Evolutionary conservation across 1,140 invertebrate genomes (phyloP).

Genomic region (Mercenaria mercenaria): DNA sequence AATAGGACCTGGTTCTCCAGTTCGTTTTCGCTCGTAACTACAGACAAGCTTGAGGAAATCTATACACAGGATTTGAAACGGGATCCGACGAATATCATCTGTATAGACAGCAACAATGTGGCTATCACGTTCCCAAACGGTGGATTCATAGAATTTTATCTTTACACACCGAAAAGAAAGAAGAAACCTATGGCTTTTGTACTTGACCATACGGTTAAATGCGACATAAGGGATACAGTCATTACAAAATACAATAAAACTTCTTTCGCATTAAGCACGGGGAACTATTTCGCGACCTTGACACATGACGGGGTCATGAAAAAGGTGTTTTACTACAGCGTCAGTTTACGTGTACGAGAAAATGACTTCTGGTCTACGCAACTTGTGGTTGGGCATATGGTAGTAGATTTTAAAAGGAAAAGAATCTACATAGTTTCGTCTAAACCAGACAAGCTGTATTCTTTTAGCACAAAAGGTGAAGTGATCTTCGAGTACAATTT

Average conservation of each 20-base stretch:
- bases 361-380: conserved; percentile 57
- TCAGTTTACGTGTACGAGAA: conserved; percentile 42
- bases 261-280: conserved; percentile 47
- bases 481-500: conserved; percentile 50
- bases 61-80: conserved; percentile 47
- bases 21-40: conserved; percentile 5
- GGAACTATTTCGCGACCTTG: conserved; percentile 54
- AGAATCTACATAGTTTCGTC: conserved; percentile 35
- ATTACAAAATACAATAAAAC: conserved; percentile 45
- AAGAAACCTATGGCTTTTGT: conserved; percentile 40
- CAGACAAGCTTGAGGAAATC: conserved; percentile 44
- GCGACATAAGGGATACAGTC: conserved; percentile 42
- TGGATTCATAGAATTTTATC: conserved; percentile 59
- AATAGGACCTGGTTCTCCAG: conserved; percentile 56
- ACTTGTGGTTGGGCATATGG: background rate
- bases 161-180: conserved; percentile 44
- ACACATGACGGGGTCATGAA: conserved; percentile 48
- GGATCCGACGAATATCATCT: conserved; percentile 43
- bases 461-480: conserved; percentile 35
- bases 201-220: conserved; percentile 57
- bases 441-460: conserved; percentile 55
- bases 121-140: conserved; percentile 54
- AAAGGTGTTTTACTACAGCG: conserved; percentile 53
- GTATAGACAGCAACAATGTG: conserved; percentile 42
- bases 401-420: conserved; percentile 55